phyloP scores from a whole-genome alignment of 2,888 invertebrate species.

The Hetaerina titia region DNA sequence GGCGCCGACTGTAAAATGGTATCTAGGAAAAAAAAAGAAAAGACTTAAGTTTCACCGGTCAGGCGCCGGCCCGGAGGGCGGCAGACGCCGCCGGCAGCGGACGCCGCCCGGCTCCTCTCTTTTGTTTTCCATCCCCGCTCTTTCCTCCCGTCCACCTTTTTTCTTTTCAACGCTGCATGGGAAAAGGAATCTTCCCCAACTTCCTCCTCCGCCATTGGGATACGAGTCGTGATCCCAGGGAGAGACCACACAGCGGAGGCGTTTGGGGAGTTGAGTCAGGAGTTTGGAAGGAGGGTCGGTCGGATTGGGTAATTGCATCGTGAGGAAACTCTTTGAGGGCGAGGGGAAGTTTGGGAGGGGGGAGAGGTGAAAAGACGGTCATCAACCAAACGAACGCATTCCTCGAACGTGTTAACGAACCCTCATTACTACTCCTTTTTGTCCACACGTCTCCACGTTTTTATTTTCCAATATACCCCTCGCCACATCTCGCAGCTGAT shows the following conservation, averaged over 20 bases:
- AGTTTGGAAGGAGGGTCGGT: not conserved
- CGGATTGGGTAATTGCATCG: not conserved
- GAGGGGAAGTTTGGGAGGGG: not conserved
- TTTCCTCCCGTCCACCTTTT: not conserved
- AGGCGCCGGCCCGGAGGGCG: constrained; percentile 28
- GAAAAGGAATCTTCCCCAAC: not conserved
- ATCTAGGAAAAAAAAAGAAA: constrained; percentile 54
- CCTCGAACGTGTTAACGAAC: constrained; percentile 49
- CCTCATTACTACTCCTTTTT: constrained; percentile 64
- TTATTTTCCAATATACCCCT: not conserved
- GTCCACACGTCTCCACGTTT: constrained; percentile 22
- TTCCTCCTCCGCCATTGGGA: not conserved
- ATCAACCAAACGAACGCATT: constrained; percentile 3
- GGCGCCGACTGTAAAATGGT: constrained; percentile 53
- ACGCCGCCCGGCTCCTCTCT: constrained; percentile 24
- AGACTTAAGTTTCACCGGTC: not conserved
- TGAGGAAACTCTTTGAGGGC: not conserved
- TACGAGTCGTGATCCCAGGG: constrained; percentile 3
- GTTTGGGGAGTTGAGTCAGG: not conserved
- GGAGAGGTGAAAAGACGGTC: not conserved
- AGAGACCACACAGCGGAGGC: not conserved
- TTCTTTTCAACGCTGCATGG: not conserved
- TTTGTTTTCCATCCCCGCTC: not conserved
- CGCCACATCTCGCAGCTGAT: constrained; percentile 18
- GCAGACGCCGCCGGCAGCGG: constrained; percentile 20